Conservation (phyloP, 2,113 vertebrate genomes). For the Petromus typicus region DNA sequence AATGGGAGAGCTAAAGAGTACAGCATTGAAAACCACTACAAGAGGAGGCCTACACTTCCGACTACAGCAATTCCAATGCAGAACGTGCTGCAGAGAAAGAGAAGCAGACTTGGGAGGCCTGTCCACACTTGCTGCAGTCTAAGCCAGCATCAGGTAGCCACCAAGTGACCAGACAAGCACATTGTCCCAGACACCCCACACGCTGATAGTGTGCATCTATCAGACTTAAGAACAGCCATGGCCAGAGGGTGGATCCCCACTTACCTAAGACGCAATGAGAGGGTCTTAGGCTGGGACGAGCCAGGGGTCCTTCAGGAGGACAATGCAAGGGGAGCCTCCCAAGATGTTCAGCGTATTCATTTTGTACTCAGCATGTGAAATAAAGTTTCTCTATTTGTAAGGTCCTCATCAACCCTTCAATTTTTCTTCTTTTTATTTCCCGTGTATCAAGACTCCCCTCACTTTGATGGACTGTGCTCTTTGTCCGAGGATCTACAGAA, state of each 20-base stretch:
- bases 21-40: neutral
- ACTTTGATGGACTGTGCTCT: slow-evolving; percentile 8
- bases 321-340: neutral
- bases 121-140: neutral
- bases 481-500: neutral
- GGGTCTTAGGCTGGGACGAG: neutral
- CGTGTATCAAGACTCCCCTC: neutral
- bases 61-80: neutral
- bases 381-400: slow-evolving; percentile 16
- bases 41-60: neutral
- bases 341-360: neutral
- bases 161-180: neutral
- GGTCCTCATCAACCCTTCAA: neutral
- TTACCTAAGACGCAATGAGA: neutral
- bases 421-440: slow-evolving; percentile 54
- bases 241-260: neutral
- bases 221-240: neutral
- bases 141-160: neutral
- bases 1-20: neutral
- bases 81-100: neutral
- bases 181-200: neutral
- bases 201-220: too few species aligned
- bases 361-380: neutral
- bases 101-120: neutral
- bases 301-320: neutral